phyloP scores from a whole-genome alignment of 1,140 invertebrate genomes.

The Sarcophaga bullata region DNA sequence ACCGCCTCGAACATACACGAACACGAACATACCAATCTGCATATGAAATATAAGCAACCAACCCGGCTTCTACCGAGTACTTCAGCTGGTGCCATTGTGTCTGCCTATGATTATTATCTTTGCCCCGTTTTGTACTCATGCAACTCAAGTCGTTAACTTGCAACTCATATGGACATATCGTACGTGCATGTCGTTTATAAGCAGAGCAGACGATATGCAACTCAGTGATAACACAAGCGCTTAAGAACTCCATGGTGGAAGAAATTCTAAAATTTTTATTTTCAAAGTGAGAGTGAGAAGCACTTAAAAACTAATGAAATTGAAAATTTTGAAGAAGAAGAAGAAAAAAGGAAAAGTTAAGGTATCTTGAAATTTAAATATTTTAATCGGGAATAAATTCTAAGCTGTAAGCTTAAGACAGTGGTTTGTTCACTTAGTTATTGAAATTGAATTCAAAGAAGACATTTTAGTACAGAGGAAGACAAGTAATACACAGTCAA shows the following conservation, averaged over 20 bases:
- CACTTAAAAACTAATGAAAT: background rate
- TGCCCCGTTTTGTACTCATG: background rate
- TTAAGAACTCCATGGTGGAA: background rate
- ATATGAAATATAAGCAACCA: background rate
- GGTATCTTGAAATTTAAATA: background rate
- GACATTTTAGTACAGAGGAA: no score
- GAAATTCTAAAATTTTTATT: background rate
- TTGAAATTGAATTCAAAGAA: no score
- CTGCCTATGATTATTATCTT: constrained; percentile 34
- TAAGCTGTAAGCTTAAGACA: no score
- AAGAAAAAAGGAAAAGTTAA: background rate
- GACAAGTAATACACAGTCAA: no score
- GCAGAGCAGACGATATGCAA: no score
- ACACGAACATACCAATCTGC: background rate
- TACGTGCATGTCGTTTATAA: no score
- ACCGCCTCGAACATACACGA: no score
- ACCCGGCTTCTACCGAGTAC: no score
- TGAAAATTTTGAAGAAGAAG: background rate
- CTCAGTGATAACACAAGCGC: background rate
- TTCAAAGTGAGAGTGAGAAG: background rate
- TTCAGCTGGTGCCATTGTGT: constrained; percentile 29
- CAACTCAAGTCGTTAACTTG: background rate
- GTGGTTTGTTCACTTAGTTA: no score
- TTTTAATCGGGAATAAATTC: no score
- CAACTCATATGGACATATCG: background rate